These are phyloP conservation scores for Nycticebus coucang DNA, from an alignment of 2,113 vertebrate genomes.

Conservation along the genomic window DNA sequence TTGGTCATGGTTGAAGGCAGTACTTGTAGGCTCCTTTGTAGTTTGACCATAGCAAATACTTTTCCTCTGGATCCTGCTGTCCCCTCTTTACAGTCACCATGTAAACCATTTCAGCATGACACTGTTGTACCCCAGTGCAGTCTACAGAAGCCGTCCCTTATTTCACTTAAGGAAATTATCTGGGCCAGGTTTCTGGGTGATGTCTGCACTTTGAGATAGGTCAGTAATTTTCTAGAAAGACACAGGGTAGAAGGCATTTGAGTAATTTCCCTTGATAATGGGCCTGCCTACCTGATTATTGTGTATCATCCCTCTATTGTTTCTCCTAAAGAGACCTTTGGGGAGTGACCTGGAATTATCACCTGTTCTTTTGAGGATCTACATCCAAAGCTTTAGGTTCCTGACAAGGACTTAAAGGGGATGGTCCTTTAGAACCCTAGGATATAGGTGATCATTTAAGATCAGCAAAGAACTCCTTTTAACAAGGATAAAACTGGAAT, in stretches of 20 bases:
- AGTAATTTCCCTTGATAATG: background rate
- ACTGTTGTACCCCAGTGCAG: background rate
- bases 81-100: background rate
- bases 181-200: constrained; percentile 41
- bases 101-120: background rate
- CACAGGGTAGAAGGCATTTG: constrained; percentile 17
- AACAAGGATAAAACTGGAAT: constrained; percentile 41
- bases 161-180: constrained; percentile 25
- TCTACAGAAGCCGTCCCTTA: background rate
- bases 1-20: background rate
- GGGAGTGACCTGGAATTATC: background rate
- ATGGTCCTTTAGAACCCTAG: background rate
- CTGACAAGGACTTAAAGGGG: background rate
- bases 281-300: background rate
- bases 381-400: background rate
- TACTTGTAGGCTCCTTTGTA: background rate
- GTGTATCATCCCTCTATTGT: background rate
- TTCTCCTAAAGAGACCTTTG: background rate
- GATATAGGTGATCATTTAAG: background rate
- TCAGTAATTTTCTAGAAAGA: constrained; percentile 54
- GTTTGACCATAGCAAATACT: background rate
- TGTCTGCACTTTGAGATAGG: constrained; percentile 30
- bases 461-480: background rate
- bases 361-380: background rate
- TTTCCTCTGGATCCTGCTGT: background rate